Evolutionary conservation across 1,140 invertebrate species (phyloP), one percentile per base, ranked within the genome.

Genomic region (Pemphigus obesinymphae): DNA sequence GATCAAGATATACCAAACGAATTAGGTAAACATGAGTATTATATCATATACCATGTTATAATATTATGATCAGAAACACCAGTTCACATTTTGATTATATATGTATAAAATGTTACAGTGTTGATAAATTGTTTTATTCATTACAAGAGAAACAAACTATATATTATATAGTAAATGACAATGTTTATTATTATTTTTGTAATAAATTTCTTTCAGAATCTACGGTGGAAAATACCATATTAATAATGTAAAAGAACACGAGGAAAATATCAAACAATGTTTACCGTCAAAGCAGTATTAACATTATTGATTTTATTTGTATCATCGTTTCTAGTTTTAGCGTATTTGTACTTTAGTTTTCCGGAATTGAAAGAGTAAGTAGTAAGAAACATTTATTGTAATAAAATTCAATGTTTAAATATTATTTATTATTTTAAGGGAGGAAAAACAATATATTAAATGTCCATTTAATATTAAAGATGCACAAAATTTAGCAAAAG

Each of bases 391-490:
- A 55, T 82, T 55, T 73, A 53, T n/a, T n/a, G n/a, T n/a, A n/a
- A n/a, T n/a, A n/a, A n/a, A n/a, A 23, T 4, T 17, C 58, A 82
- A 53, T 31, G 13, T 73, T 10, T 31, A 20, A 29, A 29, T 68
- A 58, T 83, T 83, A 29, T 66, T 85, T 85, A 84, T 84, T 83
- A 85, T 85, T 93, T 93, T 85, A 88, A 99, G 97, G 82, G 88
- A 95, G 86, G 97, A 99, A 87, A 92, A 90, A 85, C 88, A 93
- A 85, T 91, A 96, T 88, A 91, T 99, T 82, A 97, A 96, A 88
- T 88, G 99, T 83, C 98, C 98, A 68, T 90, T 91, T 87, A 92
- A 97, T 87, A 94, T 99, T 84, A 96, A 99, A 87, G 97, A 99
- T 89, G 97, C 97, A 8, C 99, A 99, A 89, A 91, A 94, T 85